Percentiles rank a stretch among this genome's conserved stretches.
phyloP scores from a whole-genome alignment of 2,797 vertebrate genomes.

The Scleropages formosus region DNA sequence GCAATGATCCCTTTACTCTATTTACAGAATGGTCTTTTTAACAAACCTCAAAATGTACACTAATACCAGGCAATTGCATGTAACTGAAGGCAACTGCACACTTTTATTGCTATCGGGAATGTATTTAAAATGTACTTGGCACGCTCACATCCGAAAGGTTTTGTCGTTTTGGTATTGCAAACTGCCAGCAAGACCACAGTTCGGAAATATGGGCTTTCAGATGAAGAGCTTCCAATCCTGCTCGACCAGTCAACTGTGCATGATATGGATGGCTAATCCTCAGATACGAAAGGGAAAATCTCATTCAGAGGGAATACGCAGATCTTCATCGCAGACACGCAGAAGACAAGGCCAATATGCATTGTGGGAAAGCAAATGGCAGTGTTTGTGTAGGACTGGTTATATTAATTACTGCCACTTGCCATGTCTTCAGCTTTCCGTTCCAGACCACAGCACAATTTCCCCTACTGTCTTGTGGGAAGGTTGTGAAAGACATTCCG shows the following conservation, averaged over 20 bases:
- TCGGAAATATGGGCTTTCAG: conserved; percentile 53
- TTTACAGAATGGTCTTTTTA: conserved; percentile 26
- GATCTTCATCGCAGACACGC: conserved; percentile 61
- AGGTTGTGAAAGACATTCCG: conserved; percentile 39
- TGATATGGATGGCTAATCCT: conserved; percentile 45
- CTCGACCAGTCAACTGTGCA: conserved; percentile 43
- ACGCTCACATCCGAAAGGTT: conserved; percentile 45
- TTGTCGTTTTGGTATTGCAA: conserved; percentile 49
- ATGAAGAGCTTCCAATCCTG: conserved; percentile 40
- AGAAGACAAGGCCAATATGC: conserved; percentile 59
- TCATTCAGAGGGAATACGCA: conserved; percentile 45
- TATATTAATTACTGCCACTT: conserved; percentile 63
- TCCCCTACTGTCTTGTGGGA: conserved; percentile 50
- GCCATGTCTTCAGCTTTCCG: conserved; percentile 63
- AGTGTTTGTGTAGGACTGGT: conserved; percentile 60
- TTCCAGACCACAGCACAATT: conserved; percentile 54
- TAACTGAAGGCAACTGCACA: conserved; percentile 55
- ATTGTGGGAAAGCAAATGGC: conserved; percentile 64
- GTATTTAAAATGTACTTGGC: conserved; percentile 58
- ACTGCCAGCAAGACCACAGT: conserved; percentile 51
- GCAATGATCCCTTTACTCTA: conserved; percentile 14
- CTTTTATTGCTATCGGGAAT: conserved; percentile 52
- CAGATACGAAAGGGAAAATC: conserved; percentile 52
- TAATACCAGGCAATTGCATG: conserved; percentile 54
- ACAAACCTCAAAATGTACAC: conserved; percentile 36